phyloP scores from a whole-genome alignment of 2,888 invertebrate species.

The Psococerastis gibbosa region DNA sequence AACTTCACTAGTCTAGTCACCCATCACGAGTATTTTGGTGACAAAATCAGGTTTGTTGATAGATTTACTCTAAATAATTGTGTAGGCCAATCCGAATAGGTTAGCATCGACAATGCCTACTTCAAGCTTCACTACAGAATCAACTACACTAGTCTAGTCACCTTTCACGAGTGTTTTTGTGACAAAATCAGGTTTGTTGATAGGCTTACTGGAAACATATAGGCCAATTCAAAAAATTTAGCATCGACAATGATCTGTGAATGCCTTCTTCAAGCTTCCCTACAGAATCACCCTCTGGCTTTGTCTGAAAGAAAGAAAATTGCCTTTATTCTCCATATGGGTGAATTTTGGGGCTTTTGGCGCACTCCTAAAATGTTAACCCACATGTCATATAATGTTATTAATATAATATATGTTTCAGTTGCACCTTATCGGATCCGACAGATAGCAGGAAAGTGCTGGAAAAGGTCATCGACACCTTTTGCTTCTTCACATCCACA shows the following conservation, averaged over 20 bases:
- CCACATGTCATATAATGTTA: too few species aligned
- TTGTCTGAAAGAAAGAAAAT: too few species aligned
- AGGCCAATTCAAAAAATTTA: conserved; percentile 20
- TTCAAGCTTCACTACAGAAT: conserved; percentile 20
- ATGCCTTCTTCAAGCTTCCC: conserved; percentile 16
- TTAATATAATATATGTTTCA: too few species aligned
- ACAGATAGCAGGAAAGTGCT: conserved; percentile 9
- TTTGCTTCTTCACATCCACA: conserved; percentile 4
- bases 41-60: conserved; percentile 18
- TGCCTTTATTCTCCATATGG: too few species aligned
- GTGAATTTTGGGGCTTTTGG: too few species aligned
- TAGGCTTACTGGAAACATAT: too few species aligned
- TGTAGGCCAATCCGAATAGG: conserved; percentile 20
- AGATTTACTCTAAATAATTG: too few species aligned
- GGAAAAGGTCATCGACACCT: conserved; percentile 4
- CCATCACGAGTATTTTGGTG: conserved; percentile 19
- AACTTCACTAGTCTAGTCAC: conserved; percentile 23
- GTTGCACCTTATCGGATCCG: conserved; percentile 4
- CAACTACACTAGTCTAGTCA: conserved; percentile 23
- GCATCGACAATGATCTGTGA: too few species aligned
- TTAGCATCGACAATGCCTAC: conserved; percentile 16
- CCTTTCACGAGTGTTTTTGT: conserved; percentile 20
- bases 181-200: conserved; percentile 19
- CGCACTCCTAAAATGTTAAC: too few species aligned
- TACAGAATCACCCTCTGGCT: conserved; percentile 22